These are phyloP conservation scores for Argyresthia goedartella DNA, from an alignment of 2,888 invertebrate species.

Conservation along the genomic window DNA sequence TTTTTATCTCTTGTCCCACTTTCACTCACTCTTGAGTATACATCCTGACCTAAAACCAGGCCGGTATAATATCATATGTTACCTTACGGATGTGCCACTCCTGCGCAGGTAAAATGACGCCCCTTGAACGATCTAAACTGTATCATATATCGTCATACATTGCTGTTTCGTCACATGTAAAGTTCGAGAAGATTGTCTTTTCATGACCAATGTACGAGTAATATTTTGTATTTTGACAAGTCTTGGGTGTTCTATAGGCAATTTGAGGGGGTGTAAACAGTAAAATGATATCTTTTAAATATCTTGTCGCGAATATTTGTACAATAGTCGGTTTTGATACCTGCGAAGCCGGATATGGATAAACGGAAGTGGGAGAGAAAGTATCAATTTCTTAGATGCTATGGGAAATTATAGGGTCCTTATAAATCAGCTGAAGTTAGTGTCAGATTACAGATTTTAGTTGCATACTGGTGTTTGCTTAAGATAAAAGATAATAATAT, in stretches of 20 bases:
- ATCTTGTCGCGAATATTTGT: conserved; percentile 33
- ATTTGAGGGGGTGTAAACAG: background rate
- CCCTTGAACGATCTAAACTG: background rate
- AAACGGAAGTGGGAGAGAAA: background rate
- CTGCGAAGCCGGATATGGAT: background rate
- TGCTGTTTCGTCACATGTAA: background rate
- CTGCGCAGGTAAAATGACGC: background rate
- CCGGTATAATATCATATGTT: background rate
- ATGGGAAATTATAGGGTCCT: background rate
- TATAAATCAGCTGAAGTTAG: background rate
- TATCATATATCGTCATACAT: no score
- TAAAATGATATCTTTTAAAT: conserved; percentile 20
- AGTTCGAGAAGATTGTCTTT: background rate
- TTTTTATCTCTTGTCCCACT: background rate
- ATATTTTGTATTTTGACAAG: background rate
- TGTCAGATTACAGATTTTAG: background rate
- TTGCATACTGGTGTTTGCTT: no score
- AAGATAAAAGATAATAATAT: no score
- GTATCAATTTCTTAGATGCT: background rate
- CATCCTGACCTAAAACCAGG: background rate
- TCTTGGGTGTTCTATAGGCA: background rate
- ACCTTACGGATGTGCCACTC: background rate
- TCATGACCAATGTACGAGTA: no score
- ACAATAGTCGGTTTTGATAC: conserved; percentile 21
- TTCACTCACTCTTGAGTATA: background rate